Evolutionary conservation across 2,888 invertebrate species (phyloP).

Genomic region (Diarsia mendica): DNA sequence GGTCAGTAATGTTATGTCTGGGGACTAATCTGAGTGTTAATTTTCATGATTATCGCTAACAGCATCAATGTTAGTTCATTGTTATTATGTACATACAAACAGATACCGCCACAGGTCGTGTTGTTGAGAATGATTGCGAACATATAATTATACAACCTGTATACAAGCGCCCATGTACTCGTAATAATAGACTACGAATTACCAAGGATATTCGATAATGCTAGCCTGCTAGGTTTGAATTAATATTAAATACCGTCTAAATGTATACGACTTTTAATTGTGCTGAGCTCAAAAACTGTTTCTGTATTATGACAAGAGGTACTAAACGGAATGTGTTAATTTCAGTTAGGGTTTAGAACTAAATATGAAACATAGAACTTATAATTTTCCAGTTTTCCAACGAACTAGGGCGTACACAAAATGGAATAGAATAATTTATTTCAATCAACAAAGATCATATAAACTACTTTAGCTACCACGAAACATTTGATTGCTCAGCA

Average conservation of each 20-base stretch:
- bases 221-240: neutral
- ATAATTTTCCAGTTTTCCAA: neutral
- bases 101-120: neutral
- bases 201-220: neutral
- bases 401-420: neutral
- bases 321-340: neutral
- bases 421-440: neutral
- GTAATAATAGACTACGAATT: neutral
- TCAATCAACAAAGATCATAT: too few species aligned
- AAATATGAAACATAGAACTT: neutral
- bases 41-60: constrained; percentile 18
- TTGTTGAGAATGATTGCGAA: neutral
- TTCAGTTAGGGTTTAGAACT: constrained; percentile 2
- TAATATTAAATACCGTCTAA: neutral
- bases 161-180: neutral
- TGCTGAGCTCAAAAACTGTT: neutral
- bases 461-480: too few species aligned
- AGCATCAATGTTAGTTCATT: constrained; percentile 21
- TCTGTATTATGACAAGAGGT: neutral
- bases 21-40: constrained; percentile 22
- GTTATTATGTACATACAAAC: neutral
- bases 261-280: constrained; percentile 2
- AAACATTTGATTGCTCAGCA: too few species aligned
- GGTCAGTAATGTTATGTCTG: constrained; percentile 27
- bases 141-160: neutral